Conservation (phyloP, 2,888 invertebrate genomes). For the Carpatolechia fugitivella region DNA sequence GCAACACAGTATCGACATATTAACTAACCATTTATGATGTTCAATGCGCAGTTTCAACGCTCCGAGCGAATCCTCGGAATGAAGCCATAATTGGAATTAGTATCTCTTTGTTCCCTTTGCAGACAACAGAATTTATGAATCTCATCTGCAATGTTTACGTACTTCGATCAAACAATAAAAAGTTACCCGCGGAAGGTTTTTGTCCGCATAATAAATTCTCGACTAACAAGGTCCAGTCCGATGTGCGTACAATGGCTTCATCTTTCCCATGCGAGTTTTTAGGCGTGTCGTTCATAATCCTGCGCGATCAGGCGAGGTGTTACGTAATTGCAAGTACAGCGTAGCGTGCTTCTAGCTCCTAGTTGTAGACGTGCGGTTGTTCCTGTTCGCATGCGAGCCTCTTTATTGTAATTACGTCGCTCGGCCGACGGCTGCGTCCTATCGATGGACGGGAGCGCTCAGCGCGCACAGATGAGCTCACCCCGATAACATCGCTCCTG, state of each 20-base stretch:
- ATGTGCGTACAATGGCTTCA: constrained; percentile 14
- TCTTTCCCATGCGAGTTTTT: constrained; percentile 21
- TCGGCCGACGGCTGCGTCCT: constrained; percentile 48
- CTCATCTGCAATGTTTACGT: constrained; percentile 1
- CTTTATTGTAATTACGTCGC: constrained; percentile 70
- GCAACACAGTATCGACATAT: constrained; percentile 17
- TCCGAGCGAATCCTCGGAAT: constrained; percentile 6
- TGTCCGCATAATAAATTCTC: constrained; percentile 2
- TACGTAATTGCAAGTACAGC: constrained; percentile 60
- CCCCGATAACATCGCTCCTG: constrained; percentile 44
- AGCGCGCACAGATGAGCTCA: constrained; percentile 35
- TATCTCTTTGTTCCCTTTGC: constrained; percentile 3
- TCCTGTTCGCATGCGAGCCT: constrained; percentile 64
- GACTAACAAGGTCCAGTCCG: constrained; percentile 2
- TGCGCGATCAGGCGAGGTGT: constrained; percentile 40
- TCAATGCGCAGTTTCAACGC: constrained; percentile 12
- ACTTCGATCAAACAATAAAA: constrained; percentile 1
- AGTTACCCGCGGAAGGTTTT: not conserved
- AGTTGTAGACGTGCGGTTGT: constrained; percentile 41
- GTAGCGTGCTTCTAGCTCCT: constrained; percentile 38
- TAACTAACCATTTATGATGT: constrained; percentile 21
- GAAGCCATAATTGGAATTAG: constrained; percentile 14
- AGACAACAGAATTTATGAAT: constrained; percentile 1
- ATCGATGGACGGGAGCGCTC: constrained; percentile 48
- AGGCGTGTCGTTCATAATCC: constrained; percentile 24